Conservation (phyloP, 2,113 vertebrate genomes). For the Phalacrocorax pelagicus region DNA sequence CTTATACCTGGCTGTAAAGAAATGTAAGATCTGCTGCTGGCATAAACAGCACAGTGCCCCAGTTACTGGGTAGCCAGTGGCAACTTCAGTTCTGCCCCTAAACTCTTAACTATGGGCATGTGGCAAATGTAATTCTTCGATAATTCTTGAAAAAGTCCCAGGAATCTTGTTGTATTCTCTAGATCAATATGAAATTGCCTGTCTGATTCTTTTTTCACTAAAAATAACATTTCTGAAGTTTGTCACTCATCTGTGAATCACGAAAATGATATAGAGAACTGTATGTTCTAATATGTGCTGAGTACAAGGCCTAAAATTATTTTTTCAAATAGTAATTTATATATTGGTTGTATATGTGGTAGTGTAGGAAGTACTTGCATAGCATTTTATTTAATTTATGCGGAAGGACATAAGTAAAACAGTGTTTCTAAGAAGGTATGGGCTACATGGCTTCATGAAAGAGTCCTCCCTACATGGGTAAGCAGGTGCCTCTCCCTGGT, state of each 20-base stretch:
- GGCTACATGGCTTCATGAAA: not conserved
- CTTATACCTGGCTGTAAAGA: not conserved
- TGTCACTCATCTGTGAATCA: constrained; percentile 8
- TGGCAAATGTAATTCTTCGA: not conserved
- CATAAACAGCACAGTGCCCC: not conserved
- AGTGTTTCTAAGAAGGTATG: not conserved
- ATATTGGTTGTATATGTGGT: constrained; percentile 33
- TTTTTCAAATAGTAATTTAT: constrained; percentile 15
- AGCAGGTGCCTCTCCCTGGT: not conserved
- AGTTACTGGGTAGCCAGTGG: not conserved
- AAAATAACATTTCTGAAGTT: constrained; percentile 20
- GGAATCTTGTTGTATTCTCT: not conserved
- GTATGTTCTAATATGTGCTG: constrained; percentile 40
- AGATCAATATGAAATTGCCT: not conserved
- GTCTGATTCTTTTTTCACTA: not conserved
- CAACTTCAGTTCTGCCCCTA: not conserved
- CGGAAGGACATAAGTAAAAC: not conserved
- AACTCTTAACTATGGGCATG: not conserved
- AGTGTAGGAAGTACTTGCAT: not conserved
- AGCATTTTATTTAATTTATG: constrained; percentile 19
- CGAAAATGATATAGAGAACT: constrained; percentile 46
- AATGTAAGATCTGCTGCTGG: not conserved
- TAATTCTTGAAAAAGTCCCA: not conserved
- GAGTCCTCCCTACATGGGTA: not conserved
- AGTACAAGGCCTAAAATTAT: constrained; percentile 31